These are phyloP conservation scores for Patiria miniata DNA, from an alignment of 35 echinoderm and acorn worm genomes.

Conservation along the genomic window DNA sequence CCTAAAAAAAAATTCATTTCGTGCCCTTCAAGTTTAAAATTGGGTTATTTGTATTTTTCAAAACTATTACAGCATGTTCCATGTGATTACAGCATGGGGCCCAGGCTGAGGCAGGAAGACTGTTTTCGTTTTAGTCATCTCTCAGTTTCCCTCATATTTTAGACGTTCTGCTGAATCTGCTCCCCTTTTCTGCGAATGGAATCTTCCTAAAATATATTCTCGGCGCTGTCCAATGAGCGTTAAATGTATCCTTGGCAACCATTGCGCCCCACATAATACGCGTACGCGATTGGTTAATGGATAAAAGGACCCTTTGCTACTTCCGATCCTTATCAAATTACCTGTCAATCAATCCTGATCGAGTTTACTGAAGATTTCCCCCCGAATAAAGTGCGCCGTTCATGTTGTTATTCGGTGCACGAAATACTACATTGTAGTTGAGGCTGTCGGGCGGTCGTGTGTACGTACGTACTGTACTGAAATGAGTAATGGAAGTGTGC, in stretches of 20 bases:
- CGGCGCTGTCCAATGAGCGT: neutral
- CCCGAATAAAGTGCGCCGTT: slow-evolving; percentile 57
- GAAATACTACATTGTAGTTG: no score
- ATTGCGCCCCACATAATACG: slow-evolving; percentile 28
- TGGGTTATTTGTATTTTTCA: no score
- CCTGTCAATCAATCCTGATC: slow-evolving; percentile 70
- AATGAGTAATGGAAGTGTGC: neutral
- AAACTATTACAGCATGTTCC: no score
- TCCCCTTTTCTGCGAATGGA: neutral
- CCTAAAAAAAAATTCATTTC: no score
- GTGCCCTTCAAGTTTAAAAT: no score
- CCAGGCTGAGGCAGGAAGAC: no score
- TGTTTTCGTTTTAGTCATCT: no score
- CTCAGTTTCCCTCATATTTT: no score
- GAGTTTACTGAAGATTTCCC: slow-evolving; percentile 9
- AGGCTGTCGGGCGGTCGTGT: neutral
- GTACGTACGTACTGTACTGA: neutral
- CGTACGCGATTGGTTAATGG: slow-evolving; percentile 49
- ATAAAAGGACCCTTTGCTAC: slow-evolving; percentile 58
- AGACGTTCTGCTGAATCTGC: no score
- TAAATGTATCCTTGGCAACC: slow-evolving; percentile 41
- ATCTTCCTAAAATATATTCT: slow-evolving; percentile 18
- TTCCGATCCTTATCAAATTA: slow-evolving; percentile 81
- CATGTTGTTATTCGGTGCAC: slow-evolving; percentile 26
- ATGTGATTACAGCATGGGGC: no score